Base-by-base conservation (phyloP, 2,888 invertebrate species). In the Nasonovia ribisnigri region DNA sequence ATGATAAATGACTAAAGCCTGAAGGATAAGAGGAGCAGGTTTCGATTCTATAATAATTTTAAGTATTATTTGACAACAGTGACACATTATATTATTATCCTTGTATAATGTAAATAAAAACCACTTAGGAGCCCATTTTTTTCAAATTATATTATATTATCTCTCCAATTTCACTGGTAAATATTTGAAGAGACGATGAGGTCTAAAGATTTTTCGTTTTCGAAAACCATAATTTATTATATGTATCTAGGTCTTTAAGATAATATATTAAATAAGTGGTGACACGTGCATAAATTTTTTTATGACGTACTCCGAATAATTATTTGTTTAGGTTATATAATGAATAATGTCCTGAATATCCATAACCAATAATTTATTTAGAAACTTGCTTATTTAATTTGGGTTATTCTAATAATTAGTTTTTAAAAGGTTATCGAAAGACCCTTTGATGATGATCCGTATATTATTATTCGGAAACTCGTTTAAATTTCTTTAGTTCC, bases 381-480 rank as follows among this genome's bases (percentile, higher is more conserved):
- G 2, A 77, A 36, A 77, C 20, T 20, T 77, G 3, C 77, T 77
- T 8, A 20, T 77, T 77, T 36, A 20, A 77, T 77, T 36, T 77
- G 5, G 77, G 36, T 77, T 57, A 43, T 57, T 43, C 3, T 89
- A 43, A 67, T 46, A n/a, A 90, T 90, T 90, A 46, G 46, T 57
- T 54, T 57, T 46, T 48, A 90, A 90, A 67, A 48, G 36, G 90
- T 77, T 26, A 26, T 42, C 36, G 29, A 42, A 88, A 54, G 24
- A 36, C 13, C 6, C 57, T 43, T 57, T 89, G 29, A 89, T 57
- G 26, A 54, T 88, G 29, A n/a, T 46, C n/a, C 20, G 48, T 67
- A 90, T 46, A 90, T 84, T 88, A 91, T 84, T 88, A 91, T 84
- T 54, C 4, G 11, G 11, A 43, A 84, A 84, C 11, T 57, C 4